Evolutionary conservation across 1,140 invertebrate species (phyloP).

Genomic region (Eurosta solidaginis): DNA sequence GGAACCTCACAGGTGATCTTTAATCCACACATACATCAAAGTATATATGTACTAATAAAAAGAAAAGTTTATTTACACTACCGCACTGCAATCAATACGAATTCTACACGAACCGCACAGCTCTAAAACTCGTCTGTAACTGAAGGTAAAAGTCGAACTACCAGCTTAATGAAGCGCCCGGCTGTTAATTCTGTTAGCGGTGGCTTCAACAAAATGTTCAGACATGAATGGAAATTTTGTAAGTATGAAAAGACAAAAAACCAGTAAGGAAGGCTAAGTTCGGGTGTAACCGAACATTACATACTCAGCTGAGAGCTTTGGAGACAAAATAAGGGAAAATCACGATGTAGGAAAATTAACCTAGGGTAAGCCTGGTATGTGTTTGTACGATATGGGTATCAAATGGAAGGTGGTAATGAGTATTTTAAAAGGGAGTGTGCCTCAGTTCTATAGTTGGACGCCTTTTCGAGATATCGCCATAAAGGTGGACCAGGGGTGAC

Average conservation of each 20-base stretch:
- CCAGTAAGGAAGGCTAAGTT: background rate
- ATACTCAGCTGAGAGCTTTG: too few relatives aligned
- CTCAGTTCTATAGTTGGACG: too few relatives aligned
- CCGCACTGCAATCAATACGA: background rate
- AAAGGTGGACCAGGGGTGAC: too few relatives aligned
- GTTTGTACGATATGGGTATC: too few relatives aligned
- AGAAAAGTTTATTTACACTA: background rate
- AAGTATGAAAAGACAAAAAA: background rate
- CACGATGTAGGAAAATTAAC: too few relatives aligned
- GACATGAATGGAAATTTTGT: background rate
- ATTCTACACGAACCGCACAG: constrained; percentile 26
- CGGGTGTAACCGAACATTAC: too few relatives aligned
- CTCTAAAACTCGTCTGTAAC: constrained; percentile 37
- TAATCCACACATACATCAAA: background rate
- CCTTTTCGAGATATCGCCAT: too few relatives aligned
- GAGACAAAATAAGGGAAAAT: too few relatives aligned
- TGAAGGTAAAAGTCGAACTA: constrained; percentile 37
- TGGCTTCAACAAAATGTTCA: background rate
- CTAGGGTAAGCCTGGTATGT: too few relatives aligned
- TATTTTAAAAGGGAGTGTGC: too few relatives aligned
- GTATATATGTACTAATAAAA: background rate
- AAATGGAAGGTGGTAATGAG: too few relatives aligned
- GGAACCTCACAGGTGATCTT: background rate
- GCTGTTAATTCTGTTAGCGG: background rate
- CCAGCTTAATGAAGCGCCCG: constrained; percentile 18